Conservation (phyloP, 1,140 invertebrate species). For the Campoletis sonorensis region DNA sequence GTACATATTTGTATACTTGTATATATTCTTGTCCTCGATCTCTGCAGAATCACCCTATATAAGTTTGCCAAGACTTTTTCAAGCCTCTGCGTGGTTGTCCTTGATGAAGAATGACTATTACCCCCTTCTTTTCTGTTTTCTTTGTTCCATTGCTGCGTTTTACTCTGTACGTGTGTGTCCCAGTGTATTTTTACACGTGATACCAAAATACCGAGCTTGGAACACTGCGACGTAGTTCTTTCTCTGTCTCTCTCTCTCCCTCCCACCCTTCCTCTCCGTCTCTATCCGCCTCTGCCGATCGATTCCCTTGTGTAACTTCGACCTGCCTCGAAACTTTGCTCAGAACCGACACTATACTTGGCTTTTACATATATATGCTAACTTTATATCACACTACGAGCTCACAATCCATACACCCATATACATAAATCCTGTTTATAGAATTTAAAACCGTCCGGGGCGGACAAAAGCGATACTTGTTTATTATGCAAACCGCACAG, state of each 20-base stretch:
- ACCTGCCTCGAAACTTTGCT: neutral
- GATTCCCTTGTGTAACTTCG: neutral
- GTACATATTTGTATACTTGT: neutral
- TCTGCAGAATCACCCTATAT: conserved; percentile 17
- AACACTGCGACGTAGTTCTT: too few relatives aligned
- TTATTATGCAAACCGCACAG: too few relatives aligned
- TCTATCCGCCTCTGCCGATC: neutral
- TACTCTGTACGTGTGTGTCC: neutral
- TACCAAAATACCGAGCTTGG: too few relatives aligned
- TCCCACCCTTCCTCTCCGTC: neutral
- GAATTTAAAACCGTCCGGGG: conserved; percentile 53
- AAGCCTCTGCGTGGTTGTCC: conserved; percentile 13
- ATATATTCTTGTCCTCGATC: conserved; percentile 29
- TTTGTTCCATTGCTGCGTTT: neutral
- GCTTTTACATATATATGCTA: too few relatives aligned
- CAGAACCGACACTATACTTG: neutral
- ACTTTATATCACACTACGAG: too few relatives aligned
- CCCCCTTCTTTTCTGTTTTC: neutral
- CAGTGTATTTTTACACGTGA: too few relatives aligned
- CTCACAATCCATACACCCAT: neutral
- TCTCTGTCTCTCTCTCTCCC: neutral
- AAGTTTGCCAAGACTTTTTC: conserved; percentile 41
- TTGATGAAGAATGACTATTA: conserved; percentile 41
- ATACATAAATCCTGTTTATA: conserved; percentile 52
- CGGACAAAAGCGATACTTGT: conserved; percentile 18